Conservation (phyloP, 2,113 vertebrate genomes). For the Butastur rufipennis region DNA sequence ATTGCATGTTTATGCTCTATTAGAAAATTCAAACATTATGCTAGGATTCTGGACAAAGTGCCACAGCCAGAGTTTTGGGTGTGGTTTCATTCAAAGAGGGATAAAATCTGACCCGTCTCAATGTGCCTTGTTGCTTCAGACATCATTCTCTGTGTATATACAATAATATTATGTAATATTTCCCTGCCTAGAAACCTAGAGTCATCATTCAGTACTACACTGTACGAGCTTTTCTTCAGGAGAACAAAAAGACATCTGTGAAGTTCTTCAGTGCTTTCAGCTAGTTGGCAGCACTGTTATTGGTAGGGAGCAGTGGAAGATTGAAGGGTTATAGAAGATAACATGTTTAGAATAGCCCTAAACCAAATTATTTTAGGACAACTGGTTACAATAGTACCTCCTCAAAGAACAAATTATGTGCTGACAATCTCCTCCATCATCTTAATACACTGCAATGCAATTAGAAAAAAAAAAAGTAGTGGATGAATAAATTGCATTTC, state of each 20-base stretch:
- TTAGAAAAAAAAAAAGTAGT: neutral
- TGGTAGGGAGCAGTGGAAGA: neutral
- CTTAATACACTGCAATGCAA: neutral
- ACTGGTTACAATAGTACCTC: neutral
- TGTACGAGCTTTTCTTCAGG: neutral
- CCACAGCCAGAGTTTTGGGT: neutral
- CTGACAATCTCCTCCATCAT: neutral
- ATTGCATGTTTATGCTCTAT: neutral
- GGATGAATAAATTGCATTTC: neutral
- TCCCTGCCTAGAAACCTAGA: neutral
- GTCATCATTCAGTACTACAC: neutral
- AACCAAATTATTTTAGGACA: neutral
- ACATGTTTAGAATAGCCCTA: neutral
- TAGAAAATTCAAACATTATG: neutral
- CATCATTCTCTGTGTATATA: neutral
- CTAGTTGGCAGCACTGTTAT: neutral
- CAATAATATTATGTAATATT: neutral
- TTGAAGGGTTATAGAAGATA: neutral
- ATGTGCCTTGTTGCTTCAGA: neutral
- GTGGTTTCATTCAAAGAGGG: neutral
- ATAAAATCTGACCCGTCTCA: neutral
- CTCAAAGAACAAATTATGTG: neutral
- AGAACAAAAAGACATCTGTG: constrained; percentile 24
- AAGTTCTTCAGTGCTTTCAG: neutral
- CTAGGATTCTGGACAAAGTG: neutral